A percentile compares a stretch with the other conserved stretches of the same genome.
Conservation (phyloP, 2,888 invertebrate species). For the Mythimna vitellina region DNA sequence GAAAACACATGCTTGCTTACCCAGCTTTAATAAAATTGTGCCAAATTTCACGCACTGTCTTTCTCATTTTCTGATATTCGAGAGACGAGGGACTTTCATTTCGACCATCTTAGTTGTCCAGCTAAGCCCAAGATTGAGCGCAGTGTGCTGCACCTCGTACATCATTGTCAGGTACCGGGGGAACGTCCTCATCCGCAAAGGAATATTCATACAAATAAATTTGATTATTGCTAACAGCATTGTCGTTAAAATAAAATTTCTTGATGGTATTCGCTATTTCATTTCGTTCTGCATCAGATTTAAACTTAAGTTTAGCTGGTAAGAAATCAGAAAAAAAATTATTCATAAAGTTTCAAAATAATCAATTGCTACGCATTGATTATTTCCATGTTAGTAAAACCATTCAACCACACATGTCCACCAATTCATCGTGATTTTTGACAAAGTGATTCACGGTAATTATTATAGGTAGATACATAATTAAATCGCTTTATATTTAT, state of each 20-base stretch:
- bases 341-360: constrained; percentile 74
- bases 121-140: constrained; percentile 67
- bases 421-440: constrained; percentile 11
- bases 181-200: constrained; percentile 68
- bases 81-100: too few relatives aligned
- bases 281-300: constrained; percentile 67
- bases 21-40: constrained; percentile 63
- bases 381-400: too few relatives aligned
- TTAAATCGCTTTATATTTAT: too few relatives aligned
- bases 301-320: constrained; percentile 75
- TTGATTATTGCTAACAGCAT: constrained; percentile 66
- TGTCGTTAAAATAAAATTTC: constrained; percentile 72
- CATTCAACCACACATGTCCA: constrained; percentile 37
- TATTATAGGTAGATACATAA: too few relatives aligned
- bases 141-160: constrained; percentile 70
- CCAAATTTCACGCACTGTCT: constrained; percentile 68
- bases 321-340: constrained; percentile 76
- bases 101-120: constrained; percentile 36
- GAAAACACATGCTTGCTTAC: not conserved
- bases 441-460: too few relatives aligned
- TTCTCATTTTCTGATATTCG: constrained; percentile 62
- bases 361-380: too few relatives aligned
- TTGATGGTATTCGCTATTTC: constrained; percentile 67
- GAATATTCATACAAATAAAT: constrained; percentile 77
- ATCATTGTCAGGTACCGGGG: constrained; percentile 63